Conservation (phyloP, 2,888 invertebrate species). For the Agrenia bidenticulata region DNA sequence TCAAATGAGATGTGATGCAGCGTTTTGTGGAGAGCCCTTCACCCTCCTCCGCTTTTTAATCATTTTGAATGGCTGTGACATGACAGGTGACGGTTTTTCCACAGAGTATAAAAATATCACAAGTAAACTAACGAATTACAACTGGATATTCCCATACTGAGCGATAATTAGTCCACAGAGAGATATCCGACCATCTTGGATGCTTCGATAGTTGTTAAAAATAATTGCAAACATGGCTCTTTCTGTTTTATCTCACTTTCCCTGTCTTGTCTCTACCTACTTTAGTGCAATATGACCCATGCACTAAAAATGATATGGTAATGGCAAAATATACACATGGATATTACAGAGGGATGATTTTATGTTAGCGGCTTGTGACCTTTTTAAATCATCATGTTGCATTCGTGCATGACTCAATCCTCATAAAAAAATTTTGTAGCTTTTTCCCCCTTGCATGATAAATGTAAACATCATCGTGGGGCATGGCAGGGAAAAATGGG, state of each 20-base stretch:
- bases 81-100: conserved; percentile 23
- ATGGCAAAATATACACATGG: too few species aligned
- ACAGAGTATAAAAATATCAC: background rate
- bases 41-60: conserved; percentile 23
- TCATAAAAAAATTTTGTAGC: conserved; percentile 12
- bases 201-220: conserved; percentile 19
- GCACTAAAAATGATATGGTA: too few species aligned
- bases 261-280: too few species aligned
- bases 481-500: conserved; percentile 42
- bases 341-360: too few species aligned
- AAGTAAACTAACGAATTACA: conserved; percentile 3
- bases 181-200: conserved; percentile 2
- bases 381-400: background rate
- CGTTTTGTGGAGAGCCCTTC: conserved; percentile 22
- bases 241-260: conserved; percentile 6
- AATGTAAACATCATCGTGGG: background rate
- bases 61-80: conserved; percentile 13
- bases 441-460: conserved; percentile 4
- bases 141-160: conserved; percentile 1
- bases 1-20: conserved; percentile 21
- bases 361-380: conserved; percentile 1
- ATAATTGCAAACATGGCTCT: conserved; percentile 16
- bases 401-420: conserved; percentile 21
- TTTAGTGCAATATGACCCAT: too few species aligned
- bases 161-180: conserved; percentile 20